These are phyloP conservation scores for Chloroclysta siterata DNA, from an alignment of 2,888 invertebrate species.

Conservation along the genomic window DNA sequence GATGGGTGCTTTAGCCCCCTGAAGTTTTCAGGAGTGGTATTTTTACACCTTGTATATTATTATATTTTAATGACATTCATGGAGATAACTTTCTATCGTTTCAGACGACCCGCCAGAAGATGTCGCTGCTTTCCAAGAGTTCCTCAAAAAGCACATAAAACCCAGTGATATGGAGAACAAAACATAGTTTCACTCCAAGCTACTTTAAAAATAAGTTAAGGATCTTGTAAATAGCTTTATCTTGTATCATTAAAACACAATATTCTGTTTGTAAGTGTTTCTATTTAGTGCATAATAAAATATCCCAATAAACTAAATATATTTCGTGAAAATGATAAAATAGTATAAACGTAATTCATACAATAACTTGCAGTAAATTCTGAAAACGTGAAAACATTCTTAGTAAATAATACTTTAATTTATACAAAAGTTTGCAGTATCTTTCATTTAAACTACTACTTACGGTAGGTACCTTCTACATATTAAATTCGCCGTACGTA, in stretches of 20 bases:
- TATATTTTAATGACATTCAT: background rate
- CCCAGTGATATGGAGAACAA: slow-evolving; percentile 59
- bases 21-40: too few species aligned
- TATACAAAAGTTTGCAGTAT: background rate
- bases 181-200: slow-evolving; percentile 43
- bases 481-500: too few species aligned
- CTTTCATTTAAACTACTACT: background rate
- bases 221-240: slow-evolving; percentile 43
- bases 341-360: background rate
- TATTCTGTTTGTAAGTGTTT: slow-evolving; percentile 25
- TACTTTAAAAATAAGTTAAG: slow-evolving; percentile 2
- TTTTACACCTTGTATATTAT: too few species aligned
- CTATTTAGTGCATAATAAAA: slow-evolving; percentile 29
- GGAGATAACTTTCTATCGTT: slow-evolving; percentile 36
- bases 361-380: background rate
- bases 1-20: too few species aligned
- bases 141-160: slow-evolving; percentile 73
- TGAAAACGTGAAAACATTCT: background rate
- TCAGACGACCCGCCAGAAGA: slow-evolving; percentile 75
- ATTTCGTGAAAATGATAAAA: background rate
- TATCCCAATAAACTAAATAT: background rate
- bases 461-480: too few species aligned
- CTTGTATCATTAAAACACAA: slow-evolving; percentile 40
- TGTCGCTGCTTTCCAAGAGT: slow-evolving; percentile 74
- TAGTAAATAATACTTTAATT: background rate